Percentiles rank a stretch among this genome's conserved stretches.
Evolutionary conservation across 2,888 invertebrate genomes (phyloP).

Genomic region (Thera britannica): DNA sequence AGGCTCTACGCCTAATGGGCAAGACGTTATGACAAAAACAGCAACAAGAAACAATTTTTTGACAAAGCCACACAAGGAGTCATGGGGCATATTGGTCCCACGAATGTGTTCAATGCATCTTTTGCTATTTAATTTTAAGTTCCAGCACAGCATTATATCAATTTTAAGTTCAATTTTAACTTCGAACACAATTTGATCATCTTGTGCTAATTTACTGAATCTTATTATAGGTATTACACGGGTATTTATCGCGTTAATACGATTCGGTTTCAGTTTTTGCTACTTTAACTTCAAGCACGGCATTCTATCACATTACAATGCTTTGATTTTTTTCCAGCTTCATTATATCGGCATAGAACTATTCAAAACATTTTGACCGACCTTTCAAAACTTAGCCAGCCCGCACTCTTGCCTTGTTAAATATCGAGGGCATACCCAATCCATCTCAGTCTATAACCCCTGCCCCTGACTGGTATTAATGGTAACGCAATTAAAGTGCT

Average conservation of each 20-base stretch:
- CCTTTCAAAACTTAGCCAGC: constrained; percentile 26
- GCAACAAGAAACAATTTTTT: background rate
- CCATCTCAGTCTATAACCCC: constrained; percentile 71
- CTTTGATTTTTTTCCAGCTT: background rate
- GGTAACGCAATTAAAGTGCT: constrained; percentile 76
- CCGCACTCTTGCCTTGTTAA: constrained; percentile 47
- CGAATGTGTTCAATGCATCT: no score
- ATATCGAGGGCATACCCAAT: constrained; percentile 63
- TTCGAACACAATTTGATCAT: no score
- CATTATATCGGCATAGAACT: background rate
- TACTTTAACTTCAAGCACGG: no score
- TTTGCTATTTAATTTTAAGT: no score
- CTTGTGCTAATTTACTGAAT: no score
- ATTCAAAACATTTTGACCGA: constrained; percentile 21
- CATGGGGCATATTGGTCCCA: no score
- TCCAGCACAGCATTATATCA: no score
- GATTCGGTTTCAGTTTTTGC: no score
- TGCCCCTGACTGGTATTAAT: constrained; percentile 71
- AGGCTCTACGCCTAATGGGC: background rate
- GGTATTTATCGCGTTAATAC: no score
- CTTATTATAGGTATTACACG: no score
- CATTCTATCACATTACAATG: background rate
- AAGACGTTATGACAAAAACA: background rate
- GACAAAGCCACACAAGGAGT: no score
- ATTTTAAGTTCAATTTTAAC: no score